phyloP scores from a whole-genome alignment of 2,113 vertebrate species.

The Erinaceus europaeus region DNA sequence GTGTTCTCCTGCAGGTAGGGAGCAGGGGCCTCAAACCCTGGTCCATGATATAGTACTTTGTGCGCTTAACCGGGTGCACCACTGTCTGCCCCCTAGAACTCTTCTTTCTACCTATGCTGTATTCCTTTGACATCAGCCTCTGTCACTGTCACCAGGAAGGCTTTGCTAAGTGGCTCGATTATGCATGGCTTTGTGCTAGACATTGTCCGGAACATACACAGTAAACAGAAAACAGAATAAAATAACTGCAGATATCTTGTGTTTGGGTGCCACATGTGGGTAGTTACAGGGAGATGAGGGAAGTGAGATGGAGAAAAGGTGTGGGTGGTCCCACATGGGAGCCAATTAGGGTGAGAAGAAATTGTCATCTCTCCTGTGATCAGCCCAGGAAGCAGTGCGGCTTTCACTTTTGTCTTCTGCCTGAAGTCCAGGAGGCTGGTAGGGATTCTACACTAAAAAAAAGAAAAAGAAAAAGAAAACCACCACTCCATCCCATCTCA shows the following conservation, averaged over 20 bases:
- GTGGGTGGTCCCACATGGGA: not conserved
- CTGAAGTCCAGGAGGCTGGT: not conserved
- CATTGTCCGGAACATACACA: not conserved
- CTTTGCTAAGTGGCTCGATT: not conserved
- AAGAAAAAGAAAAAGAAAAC: no score
- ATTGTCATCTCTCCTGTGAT: not conserved
- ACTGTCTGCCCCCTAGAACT: no score
- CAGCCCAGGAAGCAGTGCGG: not conserved
- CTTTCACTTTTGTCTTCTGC: conserved; percentile 14
- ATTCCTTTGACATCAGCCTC: not conserved
- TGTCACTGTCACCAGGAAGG: not conserved
- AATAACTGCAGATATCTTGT: conserved; percentile 39
- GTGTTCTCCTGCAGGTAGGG: no score
- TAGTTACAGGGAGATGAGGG: not conserved
- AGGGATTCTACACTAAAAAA: not conserved
- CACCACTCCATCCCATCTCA: not conserved
- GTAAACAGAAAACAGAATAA: not conserved
- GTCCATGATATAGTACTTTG: no score
- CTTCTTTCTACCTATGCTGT: conserved; percentile 8
- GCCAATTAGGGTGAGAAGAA: not conserved
- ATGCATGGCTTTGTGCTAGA: not conserved
- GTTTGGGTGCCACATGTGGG: not conserved
- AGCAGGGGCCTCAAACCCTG: no score
- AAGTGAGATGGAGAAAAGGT: not conserved
- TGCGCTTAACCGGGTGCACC: no score